These are phyloP conservation scores for Brachyptera putata DNA, from an alignment of 2,888 invertebrate species.

Conservation along the genomic window DNA sequence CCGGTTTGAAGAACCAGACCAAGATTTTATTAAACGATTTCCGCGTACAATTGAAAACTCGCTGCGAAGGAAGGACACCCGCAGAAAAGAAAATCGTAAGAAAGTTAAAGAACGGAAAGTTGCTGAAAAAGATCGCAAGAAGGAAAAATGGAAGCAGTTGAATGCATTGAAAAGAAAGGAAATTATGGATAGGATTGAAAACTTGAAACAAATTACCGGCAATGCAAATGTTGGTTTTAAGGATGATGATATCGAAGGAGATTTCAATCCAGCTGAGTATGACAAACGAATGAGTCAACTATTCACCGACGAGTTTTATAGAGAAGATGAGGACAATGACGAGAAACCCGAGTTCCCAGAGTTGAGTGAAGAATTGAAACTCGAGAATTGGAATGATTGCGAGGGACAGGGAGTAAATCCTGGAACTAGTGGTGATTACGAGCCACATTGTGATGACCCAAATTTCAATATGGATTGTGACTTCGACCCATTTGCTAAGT, in stretches of 20 bases:
- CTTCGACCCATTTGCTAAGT: slow-evolving; percentile 57
- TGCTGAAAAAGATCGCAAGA: slow-evolving; percentile 71
- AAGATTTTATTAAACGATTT: slow-evolving; percentile 85
- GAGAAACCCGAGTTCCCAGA: slow-evolving; percentile 84
- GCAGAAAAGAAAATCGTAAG: slow-evolving; percentile 71
- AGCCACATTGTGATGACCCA: slow-evolving; percentile 70
- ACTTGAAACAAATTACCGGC: slow-evolving; percentile 84
- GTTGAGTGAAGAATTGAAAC: slow-evolving; percentile 67
- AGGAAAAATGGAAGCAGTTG: slow-evolving; percentile 81
- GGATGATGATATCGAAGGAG: slow-evolving; percentile 79
- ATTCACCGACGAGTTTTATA: slow-evolving; percentile 85
- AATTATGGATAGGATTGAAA: slow-evolving; percentile 82
- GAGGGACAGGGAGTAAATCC: slow-evolving; percentile 44
- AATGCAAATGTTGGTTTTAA: slow-evolving; percentile 51
- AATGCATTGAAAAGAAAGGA: slow-evolving; percentile 85
- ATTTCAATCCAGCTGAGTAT: slow-evolving; percentile 86
- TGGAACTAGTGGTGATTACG: slow-evolving; percentile 37
- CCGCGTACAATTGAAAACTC: slow-evolving; percentile 85
- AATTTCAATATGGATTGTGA: slow-evolving; percentile 91
- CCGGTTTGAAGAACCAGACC: slow-evolving; percentile 93
- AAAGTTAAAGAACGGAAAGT: slow-evolving; percentile 70
- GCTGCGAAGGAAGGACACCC: slow-evolving; percentile 73
- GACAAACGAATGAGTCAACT: slow-evolving; percentile 81
- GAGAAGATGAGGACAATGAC: slow-evolving; percentile 59
- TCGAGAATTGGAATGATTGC: slow-evolving; percentile 68